A percentile compares a stretch with the other conserved stretches of the same genome.
Evolutionary conservation across 2,888 invertebrate genomes (phyloP).

Genomic region (Rapana venosa): DNA sequence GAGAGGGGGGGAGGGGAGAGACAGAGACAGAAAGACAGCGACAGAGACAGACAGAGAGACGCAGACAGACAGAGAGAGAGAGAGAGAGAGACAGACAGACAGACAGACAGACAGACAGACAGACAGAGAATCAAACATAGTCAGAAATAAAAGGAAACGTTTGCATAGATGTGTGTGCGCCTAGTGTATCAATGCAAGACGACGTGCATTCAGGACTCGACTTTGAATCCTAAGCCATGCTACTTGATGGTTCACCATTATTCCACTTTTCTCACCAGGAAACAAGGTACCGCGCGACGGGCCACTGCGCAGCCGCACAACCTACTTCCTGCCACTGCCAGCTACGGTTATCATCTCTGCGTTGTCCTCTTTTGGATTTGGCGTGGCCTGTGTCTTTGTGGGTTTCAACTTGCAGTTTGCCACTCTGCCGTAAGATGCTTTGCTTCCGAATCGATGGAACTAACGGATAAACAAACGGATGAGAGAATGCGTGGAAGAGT

Average conservation of each 20-base stretch:
- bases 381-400: conserved; percentile 47
- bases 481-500: too few species aligned
- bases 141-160: too few species aligned
- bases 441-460: too few species aligned
- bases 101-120: neutral
- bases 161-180: too few species aligned
- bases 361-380: conserved; percentile 43
- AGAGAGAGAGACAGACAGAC: neutral
- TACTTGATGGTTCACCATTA: too few species aligned
- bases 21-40: neutral
- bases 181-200: too few species aligned
- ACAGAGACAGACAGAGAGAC: neutral
- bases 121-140: neutral
- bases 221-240: too few species aligned
- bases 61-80: neutral
- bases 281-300: conserved; percentile 51
- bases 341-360: conserved; percentile 42
- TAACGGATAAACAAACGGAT: too few species aligned
- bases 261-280: conserved; percentile 38
- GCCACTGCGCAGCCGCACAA: conserved; percentile 42
- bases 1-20: neutral
- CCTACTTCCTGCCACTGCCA: conserved; percentile 25
- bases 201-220: too few species aligned
- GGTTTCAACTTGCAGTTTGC: conserved; percentile 52
- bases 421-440: conserved; percentile 49